Base-by-base conservation (phyloP, 1,140 invertebrate genomes). In the Dreissena polymorpha region DNA sequence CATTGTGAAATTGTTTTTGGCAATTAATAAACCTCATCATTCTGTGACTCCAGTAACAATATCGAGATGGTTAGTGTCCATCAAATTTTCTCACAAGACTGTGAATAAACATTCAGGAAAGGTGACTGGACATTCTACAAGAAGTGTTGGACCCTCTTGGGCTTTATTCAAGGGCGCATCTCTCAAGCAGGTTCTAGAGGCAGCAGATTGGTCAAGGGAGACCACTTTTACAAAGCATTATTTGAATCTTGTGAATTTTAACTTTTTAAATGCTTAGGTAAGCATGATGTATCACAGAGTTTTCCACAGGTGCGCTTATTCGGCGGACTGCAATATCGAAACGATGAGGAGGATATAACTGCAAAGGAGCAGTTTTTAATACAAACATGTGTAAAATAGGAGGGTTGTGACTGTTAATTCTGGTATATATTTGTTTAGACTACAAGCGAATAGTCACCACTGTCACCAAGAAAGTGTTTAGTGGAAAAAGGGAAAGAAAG, bases 11-110 rank as follows among this genome's bases (percentile, higher is more conserved):
- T 39, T 79, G 51, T 74, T 85, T 64, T 53, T 85, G 29, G 29
- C 83, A 23, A n/a, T 57, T n/a, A 85, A 80, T 8, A 80, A 53
- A 74, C 83, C 83, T 49, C 75, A 79, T 74, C 29, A 50, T 49
- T 53, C 69, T 39, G 79, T 75, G 7, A 29, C 80, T n/a, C 50
- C 60, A 10, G 18, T 39, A 74, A 79, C 29, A 23, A 68, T 74
- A 53, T 49, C 27, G 51, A 70, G 23, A 39, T 80, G 67, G 55
- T 29, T 80, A 50, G 75, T 84, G 0, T 13, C 64, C 12, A 14
- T 84, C 18, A 74, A 83, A 64, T 53, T 25, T 29, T 55, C 49
- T 49, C 74, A 74, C 27, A 72, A 73, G 10, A 49, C 49, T 14
- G 27, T 1, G 16, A 51, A 71, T 21, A 64, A 77, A 5, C 55